Evolutionary conservation across 53 echinoderm and acorn worm genomes (phyloP).

Genomic region (Actinopyga echinites): DNA sequence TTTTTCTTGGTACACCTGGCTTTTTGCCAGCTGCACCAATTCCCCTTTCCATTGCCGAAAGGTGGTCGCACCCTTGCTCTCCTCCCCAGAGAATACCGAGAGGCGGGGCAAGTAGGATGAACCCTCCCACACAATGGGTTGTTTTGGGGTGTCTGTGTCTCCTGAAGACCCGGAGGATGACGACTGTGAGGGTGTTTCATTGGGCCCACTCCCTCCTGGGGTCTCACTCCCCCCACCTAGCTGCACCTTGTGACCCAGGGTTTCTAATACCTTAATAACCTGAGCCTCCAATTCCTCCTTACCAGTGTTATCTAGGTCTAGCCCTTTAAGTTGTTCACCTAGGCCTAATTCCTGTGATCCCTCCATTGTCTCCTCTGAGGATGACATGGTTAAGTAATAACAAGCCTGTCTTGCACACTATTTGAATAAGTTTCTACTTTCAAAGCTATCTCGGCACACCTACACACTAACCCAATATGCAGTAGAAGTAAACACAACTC

Average conservation of each 20-base stretch:
- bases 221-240: not conserved
- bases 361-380: too few relatives aligned
- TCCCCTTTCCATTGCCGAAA: not conserved
- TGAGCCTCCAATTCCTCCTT: not conserved
- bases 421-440: too few relatives aligned
- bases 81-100: not conserved
- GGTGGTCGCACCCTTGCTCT: not conserved
- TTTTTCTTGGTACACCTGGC: not conserved
- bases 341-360: too few relatives aligned
- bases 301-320: not conserved
- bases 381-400: too few relatives aligned
- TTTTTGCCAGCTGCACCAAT: not conserved
- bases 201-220: not conserved
- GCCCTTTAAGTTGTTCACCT: too few relatives aligned
- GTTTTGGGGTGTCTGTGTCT: not conserved
- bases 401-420: too few relatives aligned
- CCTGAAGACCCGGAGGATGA: not conserved
- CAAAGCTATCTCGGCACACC: too few relatives aligned
- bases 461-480: too few relatives aligned
- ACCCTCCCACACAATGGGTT: not conserved
- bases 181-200: not conserved
- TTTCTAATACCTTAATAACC: not conserved
- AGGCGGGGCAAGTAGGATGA: not conserved
- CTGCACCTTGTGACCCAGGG: not conserved
- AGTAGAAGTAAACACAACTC: too few relatives aligned